These are phyloP conservation scores for Dipus sagitta DNA, from an alignment of 2,797 vertebrate species.

Conservation along the genomic window DNA sequence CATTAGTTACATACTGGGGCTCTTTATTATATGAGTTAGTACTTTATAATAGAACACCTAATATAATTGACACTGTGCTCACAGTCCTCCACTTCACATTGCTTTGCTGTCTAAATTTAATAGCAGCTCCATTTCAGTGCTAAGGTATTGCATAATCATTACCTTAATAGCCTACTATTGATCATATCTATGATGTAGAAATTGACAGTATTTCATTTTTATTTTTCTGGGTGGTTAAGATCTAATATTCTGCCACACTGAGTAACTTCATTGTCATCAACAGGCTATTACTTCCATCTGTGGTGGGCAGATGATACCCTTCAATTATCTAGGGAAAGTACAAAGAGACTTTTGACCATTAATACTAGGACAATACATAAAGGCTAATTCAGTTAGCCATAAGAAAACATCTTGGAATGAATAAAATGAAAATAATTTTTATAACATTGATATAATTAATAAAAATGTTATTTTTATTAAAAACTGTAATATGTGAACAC, in stretches of 20 bases:
- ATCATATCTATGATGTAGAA: constrained; percentile 20
- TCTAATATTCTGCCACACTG: not conserved
- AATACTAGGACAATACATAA: not conserved
- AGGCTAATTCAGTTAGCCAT: not conserved
- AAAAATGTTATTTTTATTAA: too few species aligned
- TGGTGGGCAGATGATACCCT: not conserved
- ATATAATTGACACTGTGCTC: not conserved
- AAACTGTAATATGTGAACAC: too few species aligned
- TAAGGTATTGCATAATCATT: constrained; percentile 52
- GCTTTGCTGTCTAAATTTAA: constrained; percentile 48
- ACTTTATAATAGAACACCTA: not conserved
- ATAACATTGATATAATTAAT: not conserved
- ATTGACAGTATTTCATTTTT: constrained; percentile 45
- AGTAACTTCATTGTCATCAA: constrained; percentile 39
- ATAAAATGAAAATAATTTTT: not conserved
- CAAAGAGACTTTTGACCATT: not conserved
- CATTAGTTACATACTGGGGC: not conserved
- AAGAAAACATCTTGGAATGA: not conserved
- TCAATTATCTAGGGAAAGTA: not conserved
- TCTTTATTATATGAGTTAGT: not conserved
- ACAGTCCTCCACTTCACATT: not conserved
- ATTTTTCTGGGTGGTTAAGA: constrained; percentile 38
- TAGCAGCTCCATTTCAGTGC: not conserved
- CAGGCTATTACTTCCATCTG: not conserved
- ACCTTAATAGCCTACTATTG: not conserved